Evolutionary conservation across 2,888 invertebrate genomes (phyloP).

Genomic region (Fragum whitleyi): DNA sequence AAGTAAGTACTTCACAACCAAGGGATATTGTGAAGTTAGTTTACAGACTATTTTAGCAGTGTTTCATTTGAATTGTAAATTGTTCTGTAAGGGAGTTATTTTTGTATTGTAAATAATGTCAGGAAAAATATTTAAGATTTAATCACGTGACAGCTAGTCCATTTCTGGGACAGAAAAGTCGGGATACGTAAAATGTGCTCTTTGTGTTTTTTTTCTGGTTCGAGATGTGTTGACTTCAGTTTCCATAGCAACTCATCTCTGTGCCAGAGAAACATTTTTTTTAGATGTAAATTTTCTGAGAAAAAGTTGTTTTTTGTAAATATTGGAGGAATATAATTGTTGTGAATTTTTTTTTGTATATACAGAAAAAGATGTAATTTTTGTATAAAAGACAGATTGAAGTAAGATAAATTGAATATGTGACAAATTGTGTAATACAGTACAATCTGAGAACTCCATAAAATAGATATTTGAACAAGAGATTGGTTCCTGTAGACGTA

Average conservation of each 20-base stretch:
- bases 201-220: not conserved
- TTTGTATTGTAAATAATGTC: not conserved
- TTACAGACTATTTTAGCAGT: too few relatives aligned
- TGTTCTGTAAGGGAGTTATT: not conserved
- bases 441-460: too few relatives aligned
- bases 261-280: not conserved
- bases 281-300: not conserved
- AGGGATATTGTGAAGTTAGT: too few relatives aligned
- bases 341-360: not conserved
- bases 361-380: not conserved
- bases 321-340: not conserved
- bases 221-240: not conserved
- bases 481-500: too few relatives aligned
- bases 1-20: too few relatives aligned
- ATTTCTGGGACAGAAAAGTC: not conserved
- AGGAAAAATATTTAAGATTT: not conserved
- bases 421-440: too few relatives aligned
- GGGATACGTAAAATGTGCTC: constrained; percentile 13
- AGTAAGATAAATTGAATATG: too few relatives aligned
- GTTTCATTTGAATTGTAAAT: too few relatives aligned
- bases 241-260: not conserved
- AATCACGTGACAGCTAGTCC: constrained; percentile 2
- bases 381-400: not conserved
- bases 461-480: too few relatives aligned
- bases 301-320: not conserved